Base-by-base conservation (phyloP, 2,797 vertebrate genomes). In the Hemibagrus guttatus region DNA sequence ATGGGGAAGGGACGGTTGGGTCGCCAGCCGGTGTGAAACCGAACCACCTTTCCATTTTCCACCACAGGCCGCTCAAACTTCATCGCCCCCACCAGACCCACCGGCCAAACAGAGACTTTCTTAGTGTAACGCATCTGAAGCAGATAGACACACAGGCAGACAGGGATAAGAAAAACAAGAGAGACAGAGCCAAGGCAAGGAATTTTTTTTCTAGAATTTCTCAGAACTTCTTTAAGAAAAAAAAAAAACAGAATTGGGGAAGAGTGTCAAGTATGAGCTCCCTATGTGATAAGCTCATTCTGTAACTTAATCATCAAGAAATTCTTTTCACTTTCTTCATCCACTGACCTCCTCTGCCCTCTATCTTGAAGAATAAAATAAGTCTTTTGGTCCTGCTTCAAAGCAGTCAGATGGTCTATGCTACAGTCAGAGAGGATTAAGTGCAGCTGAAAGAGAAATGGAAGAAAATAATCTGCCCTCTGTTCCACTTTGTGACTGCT, bases 61-160 rank as follows among this genome's bases (percentile, higher is more conserved):
- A 98, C 96, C 71, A 95, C 95, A 0, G 97, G 97, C 28, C 96
- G 94, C 93, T 98, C 97, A 23, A 96, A 98, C 28, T 96, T 96
- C 94, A 98, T 96, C 81, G 96, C 97, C 0, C 97, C 97, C n/a
- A 98, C 97, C 61, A 98, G 94, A 42, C 97, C 97, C 81, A 98
- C 97, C 0, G 97, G 97, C 97, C 97, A 98, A 84, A 98, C 97
- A 0, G 97, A 97, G 21, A 98, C 97, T 3, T 95, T 94, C 79
- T 93, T 94, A 19, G 97, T 98, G 90, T 93, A 94, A 66, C 97
- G 96, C 96, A 98, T 98, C 97, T 98, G 91, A 88, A 56, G 66
- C 14, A 49, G 49, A 66, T 1, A 21, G 17, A 49, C 17, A 71
- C 19, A 26, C 71, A 52, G 54, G 35, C 6, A 72, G 14, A 52